Percentiles rank a stretch among this genome's conserved stretches.
Evolutionary conservation across 2,888 invertebrate species (phyloP).

Genomic region (Chrysolina americana): DNA sequence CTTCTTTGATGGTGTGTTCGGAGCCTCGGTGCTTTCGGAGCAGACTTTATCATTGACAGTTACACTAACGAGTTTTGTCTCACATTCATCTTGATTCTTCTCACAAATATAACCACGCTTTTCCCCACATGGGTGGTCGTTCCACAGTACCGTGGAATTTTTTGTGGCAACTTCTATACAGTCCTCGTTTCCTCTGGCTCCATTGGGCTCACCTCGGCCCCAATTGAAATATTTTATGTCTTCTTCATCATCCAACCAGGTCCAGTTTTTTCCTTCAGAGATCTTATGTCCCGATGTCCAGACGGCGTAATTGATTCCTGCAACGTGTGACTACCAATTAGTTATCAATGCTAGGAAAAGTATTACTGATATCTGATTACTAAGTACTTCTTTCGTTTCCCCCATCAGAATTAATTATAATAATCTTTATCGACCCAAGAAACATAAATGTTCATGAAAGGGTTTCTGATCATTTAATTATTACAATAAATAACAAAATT

Average conservation of each 20-base stretch:
- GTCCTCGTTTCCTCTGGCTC: slow-evolving; percentile 23
- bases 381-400: too few relatives aligned
- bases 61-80: neutral
- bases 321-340: neutral
- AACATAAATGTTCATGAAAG: too few relatives aligned
- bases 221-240: slow-evolving; percentile 18
- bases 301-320: neutral
- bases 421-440: too few relatives aligned
- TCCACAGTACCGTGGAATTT: slow-evolving; percentile 23
- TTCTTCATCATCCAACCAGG: slow-evolving; percentile 22
- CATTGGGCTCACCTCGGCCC: slow-evolving; percentile 33
- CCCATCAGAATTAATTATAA: too few relatives aligned
- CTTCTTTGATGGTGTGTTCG: neutral
- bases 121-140: slow-evolving; percentile 36
- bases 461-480: too few relatives aligned
- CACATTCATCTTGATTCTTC: neutral
- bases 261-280: slow-evolving; percentile 14
- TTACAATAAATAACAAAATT: too few relatives aligned
- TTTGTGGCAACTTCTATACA: slow-evolving; percentile 35
- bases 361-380: too few relatives aligned
- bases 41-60: neutral
- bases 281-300: slow-evolving; percentile 34
- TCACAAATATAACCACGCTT: slow-evolving; percentile 37
- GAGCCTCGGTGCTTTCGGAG: neutral
- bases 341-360: too few relatives aligned